These are phyloP conservation scores for Drosophila lini DNA, from an alignment of 1,140 invertebrate species.

Conservation along the genomic window DNA sequence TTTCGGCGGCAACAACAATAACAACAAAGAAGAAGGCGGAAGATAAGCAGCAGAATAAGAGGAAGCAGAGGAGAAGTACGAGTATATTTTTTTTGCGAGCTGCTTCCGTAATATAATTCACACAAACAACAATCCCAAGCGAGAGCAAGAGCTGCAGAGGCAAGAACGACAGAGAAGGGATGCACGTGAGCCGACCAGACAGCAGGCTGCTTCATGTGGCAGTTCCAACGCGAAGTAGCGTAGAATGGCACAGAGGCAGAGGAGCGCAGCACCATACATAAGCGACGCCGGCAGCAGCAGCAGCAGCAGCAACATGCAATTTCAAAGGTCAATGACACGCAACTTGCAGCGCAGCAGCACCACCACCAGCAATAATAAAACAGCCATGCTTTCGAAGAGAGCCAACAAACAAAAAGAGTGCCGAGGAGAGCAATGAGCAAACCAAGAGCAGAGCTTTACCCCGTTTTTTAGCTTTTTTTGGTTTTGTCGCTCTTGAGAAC, in stretches of 20 bases:
- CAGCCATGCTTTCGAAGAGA: constrained; percentile 17
- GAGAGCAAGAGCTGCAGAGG: background rate
- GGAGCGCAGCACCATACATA: constrained; percentile 45
- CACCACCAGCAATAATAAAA: constrained; percentile 23
- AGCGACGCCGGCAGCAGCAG: constrained; percentile 39
- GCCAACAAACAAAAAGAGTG: constrained; percentile 28
- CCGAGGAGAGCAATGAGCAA: constrained; percentile 5
- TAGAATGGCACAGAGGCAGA: constrained; percentile 69
- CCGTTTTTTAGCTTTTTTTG: background rate
- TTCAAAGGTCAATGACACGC: constrained; percentile 84
- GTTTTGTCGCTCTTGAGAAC: constrained; percentile 16
- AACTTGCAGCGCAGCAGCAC: constrained; percentile 59
- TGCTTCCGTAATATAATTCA: constrained; percentile 70
- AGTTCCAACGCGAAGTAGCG: constrained; percentile 69
- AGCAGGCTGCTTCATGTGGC: constrained; percentile 62
- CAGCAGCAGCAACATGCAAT: constrained; percentile 71
- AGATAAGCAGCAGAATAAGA: constrained; percentile 59
- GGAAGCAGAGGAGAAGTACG: background rate
- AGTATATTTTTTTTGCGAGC: constrained; percentile 28
- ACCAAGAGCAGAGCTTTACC: constrained; percentile 23
- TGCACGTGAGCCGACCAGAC: constrained; percentile 61
- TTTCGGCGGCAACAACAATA: constrained; percentile 33
- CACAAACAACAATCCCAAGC: constrained; percentile 36
- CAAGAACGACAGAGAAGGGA: constrained; percentile 19
- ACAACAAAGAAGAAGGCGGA: constrained; percentile 49